These are phyloP conservation scores for Apogon hyalosoma DNA, from an alignment of 2,797 vertebrate genomes.

Conservation along the genomic window DNA sequence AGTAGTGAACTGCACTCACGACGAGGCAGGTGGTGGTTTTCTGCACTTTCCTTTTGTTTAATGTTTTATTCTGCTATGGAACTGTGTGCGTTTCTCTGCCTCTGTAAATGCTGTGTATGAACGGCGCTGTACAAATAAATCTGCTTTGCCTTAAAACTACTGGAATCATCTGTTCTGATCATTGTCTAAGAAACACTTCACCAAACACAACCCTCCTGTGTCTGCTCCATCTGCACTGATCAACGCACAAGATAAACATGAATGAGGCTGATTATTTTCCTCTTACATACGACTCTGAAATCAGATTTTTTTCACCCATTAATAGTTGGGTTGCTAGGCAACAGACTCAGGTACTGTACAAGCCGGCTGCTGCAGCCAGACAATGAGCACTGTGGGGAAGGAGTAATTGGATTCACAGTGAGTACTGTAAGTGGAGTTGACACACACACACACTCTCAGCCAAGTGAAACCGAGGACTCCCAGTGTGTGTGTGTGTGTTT, in stretches of 20 bases:
- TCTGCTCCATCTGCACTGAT: not conserved
- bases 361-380: conserved; percentile 58
- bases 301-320: conserved; percentile 37
- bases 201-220: not conserved
- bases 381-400: conserved; percentile 57
- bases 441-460: conserved; percentile 11
- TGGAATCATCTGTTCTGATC: too few species aligned
- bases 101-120: too few species aligned
- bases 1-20: too few species aligned
- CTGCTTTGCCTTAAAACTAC: too few species aligned
- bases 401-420: conserved; percentile 59
- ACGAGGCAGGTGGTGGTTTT: too few species aligned
- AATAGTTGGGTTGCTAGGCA: conserved; percentile 77
- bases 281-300: conserved; percentile 48
- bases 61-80: too few species aligned
- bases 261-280: conserved; percentile 24
- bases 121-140: too few species aligned
- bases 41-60: too few species aligned
- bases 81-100: too few species aligned
- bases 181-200: not conserved
- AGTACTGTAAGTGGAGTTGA: conserved; percentile 53
- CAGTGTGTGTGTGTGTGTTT: not conserved
- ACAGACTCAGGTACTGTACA: conserved; percentile 76
- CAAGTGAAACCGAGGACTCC: conserved; percentile 1
- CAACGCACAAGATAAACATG: conserved; percentile 12